Conservation (phyloP, 2,797 vertebrate genomes). For the Smutsia gigantea region DNA sequence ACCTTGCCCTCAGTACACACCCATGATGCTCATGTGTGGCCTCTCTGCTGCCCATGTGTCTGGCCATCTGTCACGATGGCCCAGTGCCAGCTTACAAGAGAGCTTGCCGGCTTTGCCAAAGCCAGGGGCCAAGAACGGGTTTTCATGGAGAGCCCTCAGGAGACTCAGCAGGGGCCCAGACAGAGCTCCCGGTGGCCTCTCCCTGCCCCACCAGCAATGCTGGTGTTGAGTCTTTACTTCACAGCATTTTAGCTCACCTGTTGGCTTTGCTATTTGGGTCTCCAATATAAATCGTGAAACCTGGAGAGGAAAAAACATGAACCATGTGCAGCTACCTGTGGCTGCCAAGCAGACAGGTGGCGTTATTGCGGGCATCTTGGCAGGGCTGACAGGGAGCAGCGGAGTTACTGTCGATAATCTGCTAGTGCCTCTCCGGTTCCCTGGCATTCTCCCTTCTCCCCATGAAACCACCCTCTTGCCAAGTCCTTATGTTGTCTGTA, state of each 20-base stretch:
- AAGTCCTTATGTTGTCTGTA: not conserved
- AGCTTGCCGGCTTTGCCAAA: conserved; percentile 78
- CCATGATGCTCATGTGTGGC: conserved; percentile 82
- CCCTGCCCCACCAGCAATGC: not conserved
- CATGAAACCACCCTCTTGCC: not conserved
- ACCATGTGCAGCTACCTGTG: conserved; percentile 64
- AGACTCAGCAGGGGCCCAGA: conserved; percentile 55
- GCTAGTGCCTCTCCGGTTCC: conserved; percentile 18
- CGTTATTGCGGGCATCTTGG: conserved; percentile 76
- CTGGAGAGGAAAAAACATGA: conserved; percentile 61
- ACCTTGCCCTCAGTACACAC: conserved; percentile 81
- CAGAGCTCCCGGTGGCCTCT: conserved; percentile 11
- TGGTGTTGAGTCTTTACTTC: not conserved
- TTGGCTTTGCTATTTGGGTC: conserved; percentile 67
- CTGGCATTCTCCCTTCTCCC: not conserved
- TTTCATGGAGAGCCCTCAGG: conserved; percentile 72
- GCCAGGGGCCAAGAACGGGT: conserved; percentile 81
- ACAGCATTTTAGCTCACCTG: conserved; percentile 70
- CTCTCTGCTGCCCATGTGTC: conserved; percentile 83
- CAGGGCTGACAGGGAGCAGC: conserved; percentile 60
- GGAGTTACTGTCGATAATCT: conserved; percentile 43
- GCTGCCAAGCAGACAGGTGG: conserved; percentile 81
- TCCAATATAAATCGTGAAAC: conserved; percentile 66
- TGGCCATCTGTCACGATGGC: conserved; percentile 88
- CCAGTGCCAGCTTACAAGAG: conserved; percentile 83